Conservation (phyloP, 1,140 invertebrate species). For the Pygmarrhopalites habei region DNA sequence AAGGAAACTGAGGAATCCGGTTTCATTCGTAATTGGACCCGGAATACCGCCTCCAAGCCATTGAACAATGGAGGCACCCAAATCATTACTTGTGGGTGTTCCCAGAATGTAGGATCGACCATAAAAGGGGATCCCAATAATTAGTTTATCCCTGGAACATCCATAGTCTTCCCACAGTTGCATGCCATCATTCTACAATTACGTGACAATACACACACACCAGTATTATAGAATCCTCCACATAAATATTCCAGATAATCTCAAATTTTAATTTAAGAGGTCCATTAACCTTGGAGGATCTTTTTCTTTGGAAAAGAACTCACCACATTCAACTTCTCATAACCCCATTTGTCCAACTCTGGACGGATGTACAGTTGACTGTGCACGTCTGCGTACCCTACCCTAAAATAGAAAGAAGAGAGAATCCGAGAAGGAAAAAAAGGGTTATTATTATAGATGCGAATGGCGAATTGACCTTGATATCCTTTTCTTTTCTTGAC, state of each 20-base stretch:
- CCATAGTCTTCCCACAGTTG: conserved; percentile 48
- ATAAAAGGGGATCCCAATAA: conserved; percentile 50
- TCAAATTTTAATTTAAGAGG: not conserved
- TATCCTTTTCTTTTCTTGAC: no score
- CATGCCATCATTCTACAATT: conserved; percentile 41
- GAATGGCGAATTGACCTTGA: no score
- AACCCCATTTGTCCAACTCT: conserved; percentile 42
- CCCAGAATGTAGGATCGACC: conserved; percentile 48
- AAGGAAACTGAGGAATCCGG: conserved; percentile 76
- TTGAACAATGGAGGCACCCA: conserved; percentile 78
- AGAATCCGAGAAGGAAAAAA: no score
- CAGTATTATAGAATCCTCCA: not conserved
- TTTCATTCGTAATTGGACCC: conserved; percentile 74
- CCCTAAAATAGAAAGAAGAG: no score
- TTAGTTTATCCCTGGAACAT: conserved; percentile 47
- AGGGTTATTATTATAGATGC: no score
- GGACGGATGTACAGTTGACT: conserved; percentile 42
- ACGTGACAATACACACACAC: not conserved
- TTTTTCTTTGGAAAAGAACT: conserved; percentile 15
- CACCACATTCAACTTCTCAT: conserved; percentile 46
- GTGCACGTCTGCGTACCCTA: conserved; percentile 43
- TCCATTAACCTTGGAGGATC: not conserved
- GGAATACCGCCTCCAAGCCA: conserved; percentile 64
- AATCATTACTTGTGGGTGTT: conserved; percentile 42
- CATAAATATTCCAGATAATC: not conserved